phyloP scores from a whole-genome alignment of 1,140 invertebrate genomes.

The Philotrypesis tridentata region DNA sequence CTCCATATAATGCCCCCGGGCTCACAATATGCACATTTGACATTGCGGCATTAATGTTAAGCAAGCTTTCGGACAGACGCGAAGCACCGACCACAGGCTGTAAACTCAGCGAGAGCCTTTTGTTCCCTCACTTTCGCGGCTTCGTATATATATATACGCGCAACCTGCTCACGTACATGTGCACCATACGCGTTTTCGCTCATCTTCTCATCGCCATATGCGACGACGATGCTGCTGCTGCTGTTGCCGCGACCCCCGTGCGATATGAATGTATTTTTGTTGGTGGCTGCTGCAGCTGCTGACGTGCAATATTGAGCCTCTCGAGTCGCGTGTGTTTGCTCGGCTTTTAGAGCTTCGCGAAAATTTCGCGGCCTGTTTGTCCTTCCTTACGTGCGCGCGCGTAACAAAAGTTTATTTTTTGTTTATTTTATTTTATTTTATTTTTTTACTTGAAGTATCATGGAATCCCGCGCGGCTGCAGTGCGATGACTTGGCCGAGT shows the following conservation, averaged over 20 bases:
- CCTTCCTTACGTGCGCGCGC: too few relatives aligned
- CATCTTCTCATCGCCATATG: background rate
- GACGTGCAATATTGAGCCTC: conserved; percentile 6
- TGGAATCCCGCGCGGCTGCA: too few relatives aligned
- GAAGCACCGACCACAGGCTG: background rate
- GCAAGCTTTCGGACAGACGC: conserved; percentile 12
- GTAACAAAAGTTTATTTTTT: too few relatives aligned
- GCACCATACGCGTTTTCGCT: background rate
- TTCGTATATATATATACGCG: background rate
- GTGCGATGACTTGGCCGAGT: background rate
- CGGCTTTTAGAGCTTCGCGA: background rate
- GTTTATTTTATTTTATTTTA: too few relatives aligned
- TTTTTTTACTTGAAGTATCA: background rate
- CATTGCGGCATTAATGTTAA: conserved; percentile 23
- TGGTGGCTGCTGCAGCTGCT: background rate
- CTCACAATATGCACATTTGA: background rate
- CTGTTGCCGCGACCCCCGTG: too few relatives aligned
- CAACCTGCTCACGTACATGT: background rate
- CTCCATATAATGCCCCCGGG: background rate
- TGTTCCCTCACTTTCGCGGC: conserved; percentile 35
- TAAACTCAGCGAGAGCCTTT: conserved; percentile 37
- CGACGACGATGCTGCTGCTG: too few relatives aligned
- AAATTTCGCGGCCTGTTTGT: conserved; percentile 6
- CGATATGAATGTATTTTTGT: background rate
- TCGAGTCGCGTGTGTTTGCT: background rate